Conservation (phyloP, 2,113 vertebrate genomes). For the Sorex fumeus region DNA sequence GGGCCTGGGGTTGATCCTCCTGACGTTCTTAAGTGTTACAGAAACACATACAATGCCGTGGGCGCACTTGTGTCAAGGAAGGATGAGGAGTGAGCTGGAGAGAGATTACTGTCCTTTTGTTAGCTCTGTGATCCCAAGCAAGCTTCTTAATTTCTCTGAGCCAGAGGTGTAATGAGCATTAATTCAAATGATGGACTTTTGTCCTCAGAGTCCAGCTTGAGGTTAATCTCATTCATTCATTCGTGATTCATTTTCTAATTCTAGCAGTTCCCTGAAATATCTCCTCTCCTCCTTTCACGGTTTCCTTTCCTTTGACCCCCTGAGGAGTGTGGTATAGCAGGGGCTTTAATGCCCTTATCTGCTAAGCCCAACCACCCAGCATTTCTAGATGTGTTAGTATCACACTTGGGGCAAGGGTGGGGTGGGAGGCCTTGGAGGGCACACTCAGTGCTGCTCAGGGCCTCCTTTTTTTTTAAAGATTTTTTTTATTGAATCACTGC, state of each 20-base stretch:
- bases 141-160: slow-evolving; percentile 17
- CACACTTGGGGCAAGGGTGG: too few relatives aligned
- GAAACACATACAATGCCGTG: neutral
- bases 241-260: slow-evolving; percentile 49
- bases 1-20: too few relatives aligned
- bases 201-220: neutral
- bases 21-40: neutral
- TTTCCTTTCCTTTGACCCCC: neutral
- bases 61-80: neutral
- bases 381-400: neutral
- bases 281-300: neutral
- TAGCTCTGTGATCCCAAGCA: neutral
- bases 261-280: slow-evolving; percentile 1
- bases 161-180: neutral
- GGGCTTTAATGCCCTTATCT: neutral
- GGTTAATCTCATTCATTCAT: neutral
- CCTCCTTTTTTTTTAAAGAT: too few relatives aligned
- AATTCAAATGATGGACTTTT: slow-evolving; percentile 50
- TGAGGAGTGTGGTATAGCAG: neutral
- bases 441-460: too few relatives aligned
- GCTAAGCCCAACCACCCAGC: neutral
- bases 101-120: neutral
- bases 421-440: too few relatives aligned
- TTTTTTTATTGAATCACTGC: too few relatives aligned
- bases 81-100: neutral